Evolutionary conservation across 2,113 vertebrate genomes (phyloP).

Genomic region (Gobiocypris rarus): DNA sequence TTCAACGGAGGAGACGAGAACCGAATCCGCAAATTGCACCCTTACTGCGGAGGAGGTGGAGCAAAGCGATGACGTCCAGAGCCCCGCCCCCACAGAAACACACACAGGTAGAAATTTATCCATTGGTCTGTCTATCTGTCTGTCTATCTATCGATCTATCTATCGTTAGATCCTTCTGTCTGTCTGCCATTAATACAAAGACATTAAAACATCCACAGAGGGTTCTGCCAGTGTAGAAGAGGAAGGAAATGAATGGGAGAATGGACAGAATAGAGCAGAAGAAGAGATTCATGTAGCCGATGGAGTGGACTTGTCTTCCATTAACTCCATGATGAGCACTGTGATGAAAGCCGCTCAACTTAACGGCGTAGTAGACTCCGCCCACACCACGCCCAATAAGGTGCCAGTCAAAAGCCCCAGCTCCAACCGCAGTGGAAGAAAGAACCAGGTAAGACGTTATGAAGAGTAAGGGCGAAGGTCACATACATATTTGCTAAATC

Average conservation of each 20-base stretch:
- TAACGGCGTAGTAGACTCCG: constrained; percentile 72
- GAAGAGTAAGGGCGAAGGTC: not conserved
- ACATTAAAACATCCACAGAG: constrained; percentile 28
- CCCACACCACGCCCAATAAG: constrained; percentile 70
- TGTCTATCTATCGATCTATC: not conserved
- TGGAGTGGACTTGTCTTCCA: constrained; percentile 80
- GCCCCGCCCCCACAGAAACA: constrained; percentile 21
- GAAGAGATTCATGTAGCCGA: constrained; percentile 62
- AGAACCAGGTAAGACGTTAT: constrained; percentile 78
- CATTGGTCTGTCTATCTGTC: not conserved
- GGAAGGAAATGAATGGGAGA: not conserved
- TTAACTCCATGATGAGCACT: constrained; percentile 85
- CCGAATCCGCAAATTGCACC: constrained; percentile 5
- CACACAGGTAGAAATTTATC: constrained; percentile 35
- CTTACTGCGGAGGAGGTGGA: constrained; percentile 17
- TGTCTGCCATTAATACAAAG: constrained; percentile 7
- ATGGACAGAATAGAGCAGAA: constrained; percentile 10
- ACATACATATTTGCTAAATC: not conserved
- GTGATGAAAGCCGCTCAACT: constrained; percentile 83
- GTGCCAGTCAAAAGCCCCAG: constrained; percentile 79
- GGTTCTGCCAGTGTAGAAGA: not conserved
- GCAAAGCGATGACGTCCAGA: constrained; percentile 32
- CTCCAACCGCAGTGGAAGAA: constrained; percentile 80
- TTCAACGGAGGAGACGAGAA: constrained; percentile 53
- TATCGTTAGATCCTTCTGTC: not conserved